phyloP scores from a whole-genome alignment of 2,888 invertebrate species.

The Tachystola acroxantha region DNA sequence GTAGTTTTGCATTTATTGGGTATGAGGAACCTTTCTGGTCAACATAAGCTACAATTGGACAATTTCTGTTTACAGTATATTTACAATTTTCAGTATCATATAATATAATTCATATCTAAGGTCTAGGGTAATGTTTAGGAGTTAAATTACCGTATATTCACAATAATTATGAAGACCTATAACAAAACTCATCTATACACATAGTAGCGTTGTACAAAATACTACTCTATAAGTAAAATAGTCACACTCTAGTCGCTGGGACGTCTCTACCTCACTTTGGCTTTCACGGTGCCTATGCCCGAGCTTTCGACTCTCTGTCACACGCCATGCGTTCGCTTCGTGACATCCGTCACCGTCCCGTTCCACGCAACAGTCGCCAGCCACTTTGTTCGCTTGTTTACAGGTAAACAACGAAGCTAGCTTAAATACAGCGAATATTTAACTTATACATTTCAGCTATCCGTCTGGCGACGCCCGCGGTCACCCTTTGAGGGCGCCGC shows the following conservation, averaged over 20 bases:
- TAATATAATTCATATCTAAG: constrained; percentile 67
- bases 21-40: constrained; percentile 78
- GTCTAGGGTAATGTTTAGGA: constrained; percentile 60
- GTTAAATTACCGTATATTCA: constrained; percentile 72
- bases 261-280: constrained; percentile 34
- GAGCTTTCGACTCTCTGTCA: constrained; percentile 32
- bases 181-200: constrained; percentile 67
- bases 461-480: constrained; percentile 38
- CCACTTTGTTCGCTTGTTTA: constrained; percentile 61
- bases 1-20: constrained; percentile 78
- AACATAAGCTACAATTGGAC: constrained; percentile 78
- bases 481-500: too few relatives aligned
- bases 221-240: constrained; percentile 54
- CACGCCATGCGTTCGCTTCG: constrained; percentile 22
- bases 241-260: constrained; percentile 43
- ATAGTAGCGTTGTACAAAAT: constrained; percentile 71
- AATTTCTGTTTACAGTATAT: constrained; percentile 73
- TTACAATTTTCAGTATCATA: constrained; percentile 72
- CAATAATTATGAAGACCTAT: constrained; percentile 67
- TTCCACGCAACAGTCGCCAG: constrained; percentile 30
- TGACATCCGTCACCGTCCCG: too few relatives aligned
- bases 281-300: constrained; percentile 20
- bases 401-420: constrained; percentile 59
- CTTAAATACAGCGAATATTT: constrained; percentile 68
- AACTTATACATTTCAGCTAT: constrained; percentile 52